Evolutionary conservation across 2,888 invertebrate species (phyloP).

Genomic region (Ganaspis brasiliensis): DNA sequence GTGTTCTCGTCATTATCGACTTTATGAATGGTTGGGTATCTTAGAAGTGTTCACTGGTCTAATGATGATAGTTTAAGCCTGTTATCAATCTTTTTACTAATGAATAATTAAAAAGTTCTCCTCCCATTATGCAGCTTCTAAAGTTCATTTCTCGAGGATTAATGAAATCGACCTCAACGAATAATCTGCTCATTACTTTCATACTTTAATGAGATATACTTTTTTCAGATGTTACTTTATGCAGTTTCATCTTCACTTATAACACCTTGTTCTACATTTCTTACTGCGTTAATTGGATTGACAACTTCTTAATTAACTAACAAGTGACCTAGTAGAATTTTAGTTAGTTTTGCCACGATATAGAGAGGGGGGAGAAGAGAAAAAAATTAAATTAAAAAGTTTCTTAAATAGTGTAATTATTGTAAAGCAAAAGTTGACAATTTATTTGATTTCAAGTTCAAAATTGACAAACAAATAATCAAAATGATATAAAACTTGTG

Average conservation of each 20-base stretch:
- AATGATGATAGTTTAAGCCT: constrained; percentile 63
- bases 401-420: no score
- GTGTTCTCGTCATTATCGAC: constrained; percentile 70
- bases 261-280: background rate
- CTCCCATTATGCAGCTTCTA: constrained; percentile 58
- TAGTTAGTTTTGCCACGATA: no score
- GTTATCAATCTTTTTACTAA: constrained; percentile 54
- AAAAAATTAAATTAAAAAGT: no score
- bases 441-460: no score
- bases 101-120: constrained; percentile 63
- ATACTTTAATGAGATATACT: background rate
- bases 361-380: no score
- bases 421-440: no score
- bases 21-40: constrained; percentile 56
- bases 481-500: no score
- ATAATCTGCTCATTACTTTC: constrained; percentile 27
- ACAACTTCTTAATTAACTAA: no score
- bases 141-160: constrained; percentile 2
- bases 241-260: background rate
- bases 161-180: constrained; percentile 12
- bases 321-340: no score
- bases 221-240: background rate
- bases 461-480: no score
- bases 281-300: background rate
- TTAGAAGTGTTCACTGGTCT: constrained; percentile 65